Base-by-base conservation (phyloP, 1,140 invertebrate genomes). In the Zeugodacus cucurbitae region DNA sequence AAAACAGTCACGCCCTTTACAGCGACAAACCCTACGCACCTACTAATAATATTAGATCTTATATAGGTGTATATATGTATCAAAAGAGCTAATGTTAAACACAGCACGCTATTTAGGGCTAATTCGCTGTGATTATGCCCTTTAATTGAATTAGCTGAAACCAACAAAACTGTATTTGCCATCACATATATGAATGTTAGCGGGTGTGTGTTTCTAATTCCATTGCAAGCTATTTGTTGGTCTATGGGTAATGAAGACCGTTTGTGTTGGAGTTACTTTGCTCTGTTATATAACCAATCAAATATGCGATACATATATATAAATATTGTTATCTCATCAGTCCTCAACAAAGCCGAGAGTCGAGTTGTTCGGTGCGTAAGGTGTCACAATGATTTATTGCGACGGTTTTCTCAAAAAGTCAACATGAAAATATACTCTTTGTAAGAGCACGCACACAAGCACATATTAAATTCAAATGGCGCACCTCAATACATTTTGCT, bases 51-150 rank as follows among this genome's bases (percentile, higher is more conserved):
- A 3, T 20, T 54, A 11, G 7, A 8, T 44, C 41, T 4, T 8
- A 44, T 44, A 1, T 44, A 4, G 4, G 57, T 22, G 22, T 6
- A 22, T 58, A 1, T 22, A 10, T 58, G 10, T 26, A 67, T 29
- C 70, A 74, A 54, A 11, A 74, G 4, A 74, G 20, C 37, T 37
- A 74, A 41, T 17, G 37, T 74, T 74, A 74, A 74, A 11, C 11
- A 37, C n/a, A 22, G 37, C 70, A 74, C 70, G 37, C 70, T 74
- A 44, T 74, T 74, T 74, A 74, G 70, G 70, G 70, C 70, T 74
- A 74, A 74, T 74, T 74, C 70, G 44, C 70, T 41, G 70, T 74
- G 70, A 74, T 74, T 6, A 74, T 74, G 70, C 70, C 34, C 70
- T 74, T 44, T 41, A 44, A 44, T 74, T 74, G 34, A 74, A 74